Evolutionary conservation across 2,113 vertebrate genomes (phyloP), one percentile per base, ranked within the genome.

Genomic region (Machaerirhynchus nigripectus): DNA sequence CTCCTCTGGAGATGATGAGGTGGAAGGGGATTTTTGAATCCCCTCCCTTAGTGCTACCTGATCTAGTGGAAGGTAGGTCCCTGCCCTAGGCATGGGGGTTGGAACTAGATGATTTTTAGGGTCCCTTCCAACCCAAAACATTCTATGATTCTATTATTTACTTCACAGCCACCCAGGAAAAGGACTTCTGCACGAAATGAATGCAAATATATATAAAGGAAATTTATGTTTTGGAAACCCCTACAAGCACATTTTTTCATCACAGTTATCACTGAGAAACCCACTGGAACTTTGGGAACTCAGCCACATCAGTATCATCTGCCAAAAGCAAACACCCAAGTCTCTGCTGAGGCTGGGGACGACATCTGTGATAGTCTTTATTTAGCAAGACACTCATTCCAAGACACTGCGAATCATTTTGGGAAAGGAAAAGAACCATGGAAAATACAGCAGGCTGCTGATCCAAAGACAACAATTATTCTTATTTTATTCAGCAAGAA

Each of bases 241-340:
- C 49, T 78, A 74, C 63, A 59, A 55, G 70, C 23, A 68, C 19
- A 79, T 53, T 67, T 94, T 92, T 60, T 88, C 82, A 93, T 79
- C 78, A 33, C 44, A 67, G 67, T 67, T 92, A 30, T 65, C 53
- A 75, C 24, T 65, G 64, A 78, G 55, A 70, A 80, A 80, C 20
- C 90, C 60, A 52, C 3, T 75, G 42, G 87, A 89, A 91, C 60
- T 91, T 92, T 87, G 79, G 94, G 40, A 82, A 84, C 77, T 75
- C 35, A 56, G 63, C 44, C 77, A 85, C 37, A 89, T 59, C 74
- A 53, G n/a, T 60, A 75, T 95, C 53, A 76, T 90, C 60, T 93
- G 94, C 90, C 88, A 89, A 96, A 52, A 90, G 20, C 74, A 88
- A 88, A 61, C 82, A 95, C 87, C 82, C 85, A 86, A 73, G 63